Evolutionary conservation across 2,113 vertebrate genomes (phyloP), one percentile per base, ranked within the genome.

Genomic region (Synchiropus splendidus): DNA sequence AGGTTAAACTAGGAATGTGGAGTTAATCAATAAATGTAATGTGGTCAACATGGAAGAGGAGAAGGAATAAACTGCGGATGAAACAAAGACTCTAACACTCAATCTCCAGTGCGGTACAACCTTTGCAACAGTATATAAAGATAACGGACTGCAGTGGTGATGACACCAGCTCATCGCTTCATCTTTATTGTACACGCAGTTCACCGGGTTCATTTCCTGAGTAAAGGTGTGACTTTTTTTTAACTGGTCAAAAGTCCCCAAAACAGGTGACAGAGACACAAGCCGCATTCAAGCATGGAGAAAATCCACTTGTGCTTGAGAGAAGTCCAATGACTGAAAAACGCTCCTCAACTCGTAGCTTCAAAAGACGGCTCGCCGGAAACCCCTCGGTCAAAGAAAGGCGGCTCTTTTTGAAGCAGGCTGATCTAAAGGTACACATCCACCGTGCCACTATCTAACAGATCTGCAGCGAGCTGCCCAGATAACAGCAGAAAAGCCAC

Each of bases 401-500:
- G 5, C 1, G 9, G 2, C 12, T 17, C 21, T 6, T 18, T 18
- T 10, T 17, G 16, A 14, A 16, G 12, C 12, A 16, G 64, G 73
- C 78, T 64, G 79, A 69, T 53, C 48, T 27, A 12, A 6, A 59
- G 61, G 42, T 70, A 75, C 74, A 78, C 80, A 71, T 58, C 36
- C 41, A 60, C 55, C 30, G 18, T 48, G 45, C 67, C 57, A 42
- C 68, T 77, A 79, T 79, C 70, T 72, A 56, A 69, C 45, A 54
- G n/a, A 66, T 71, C 77, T 51, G 10, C 58, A 43, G 15, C 45
- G 42, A 55, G 45, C 47, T 37, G 9, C 45, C 32, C 18, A 62
- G 64, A 75, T 42, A 71, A 46, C 44, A 48, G 31, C 13, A 39
- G 51, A 47, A 41, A 42, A 70, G 58, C 54, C 79, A 84, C 79